Evolutionary conservation across 2,113 vertebrate species (phyloP), one percentile per base, ranked within the genome.

Genomic region (Dryoscopus gambensis): DNA sequence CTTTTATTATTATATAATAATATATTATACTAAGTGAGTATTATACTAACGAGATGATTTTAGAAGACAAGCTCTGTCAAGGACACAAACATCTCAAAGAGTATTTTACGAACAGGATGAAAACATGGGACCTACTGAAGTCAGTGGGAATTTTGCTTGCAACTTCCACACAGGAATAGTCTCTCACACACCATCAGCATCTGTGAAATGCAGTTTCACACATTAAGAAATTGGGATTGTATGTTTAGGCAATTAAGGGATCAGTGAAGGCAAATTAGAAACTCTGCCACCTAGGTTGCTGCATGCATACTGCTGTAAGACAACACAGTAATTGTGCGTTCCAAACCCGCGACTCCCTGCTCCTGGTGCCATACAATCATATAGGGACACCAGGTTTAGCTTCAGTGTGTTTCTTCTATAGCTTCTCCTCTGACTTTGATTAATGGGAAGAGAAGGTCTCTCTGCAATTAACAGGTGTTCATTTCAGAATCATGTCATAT

Each of bases 391-490:
- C 33, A 60, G 33, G 15, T 84, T 92, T 79, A 60, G 42, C 19
- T 86, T 81, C 79, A 90, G 35, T 63, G 27, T 25, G 1, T 81
- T 92, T 96, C 22, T 86, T 88, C 63, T 77, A 1, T 33, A 64
- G 44, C 27, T 67, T 93, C 62, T 88, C 39, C 0, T 0, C 27
- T 84, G 73, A 78, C 37, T 95, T 86, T 89, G 73, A 93, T 93
- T 90, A 92, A 89, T 30, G 20, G 56, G 56, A 88, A 85, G 31
- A 42, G 28, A 90, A 93, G 75, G 12, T 62, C 35, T 89, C 77
- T 80, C 44, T 89, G 79, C 85, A 94, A 71, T 95, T 96, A 90
- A 77, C 63, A 89, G 71, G 60, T 53, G 65, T 95, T 91, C 69
- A 68, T 60, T 79, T 95, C 92, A 84, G 68, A 96, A 92, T 90